These are phyloP conservation scores for Nomada fucata DNA, from an alignment of 2,888 invertebrate genomes.

Conservation along the genomic window DNA sequence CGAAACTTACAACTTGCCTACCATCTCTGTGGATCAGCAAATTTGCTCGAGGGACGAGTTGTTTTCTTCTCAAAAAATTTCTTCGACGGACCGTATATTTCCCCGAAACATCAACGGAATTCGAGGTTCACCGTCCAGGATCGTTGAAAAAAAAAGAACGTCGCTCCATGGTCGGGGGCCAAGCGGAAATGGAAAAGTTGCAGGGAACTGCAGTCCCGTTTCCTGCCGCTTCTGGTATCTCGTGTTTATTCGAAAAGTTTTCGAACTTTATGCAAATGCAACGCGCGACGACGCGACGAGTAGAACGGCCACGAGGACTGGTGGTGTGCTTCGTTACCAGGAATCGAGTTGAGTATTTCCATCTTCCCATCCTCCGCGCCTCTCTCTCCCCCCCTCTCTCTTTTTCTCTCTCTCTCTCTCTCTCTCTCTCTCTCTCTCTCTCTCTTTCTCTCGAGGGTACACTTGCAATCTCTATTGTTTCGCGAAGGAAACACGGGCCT, in stretches of 20 bases:
- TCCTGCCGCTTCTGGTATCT: constrained; percentile 47
- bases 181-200: constrained; percentile 70
- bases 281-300: constrained; percentile 35
- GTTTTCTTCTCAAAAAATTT: background rate
- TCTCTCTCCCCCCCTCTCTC: constrained; percentile 21
- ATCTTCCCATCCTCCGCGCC: constrained; percentile 33
- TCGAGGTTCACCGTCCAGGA: background rate
- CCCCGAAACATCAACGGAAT: background rate
- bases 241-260: constrained; percentile 74
- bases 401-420: constrained; percentile 22
- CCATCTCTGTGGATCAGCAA: too few relatives aligned
- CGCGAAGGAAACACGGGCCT: constrained; percentile 63
- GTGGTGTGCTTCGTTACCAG: constrained; percentile 66
- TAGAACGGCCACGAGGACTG: constrained; percentile 33
- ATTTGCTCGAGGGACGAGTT: too few relatives aligned
- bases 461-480: constrained; percentile 73
- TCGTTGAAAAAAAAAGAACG: background rate
- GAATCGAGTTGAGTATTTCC: constrained; percentile 70
- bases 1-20: background rate
- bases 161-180: background rate
- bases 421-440: constrained; percentile 27
- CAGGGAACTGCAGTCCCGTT: constrained; percentile 49
- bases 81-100: background rate
- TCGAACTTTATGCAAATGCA: constrained; percentile 71
- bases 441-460: constrained; percentile 54